A percentile compares a stretch with the other conserved stretches of the same genome.
Evolutionary conservation across 1,140 invertebrate genomes (phyloP).

Genomic region (Coelopa frigida): DNA sequence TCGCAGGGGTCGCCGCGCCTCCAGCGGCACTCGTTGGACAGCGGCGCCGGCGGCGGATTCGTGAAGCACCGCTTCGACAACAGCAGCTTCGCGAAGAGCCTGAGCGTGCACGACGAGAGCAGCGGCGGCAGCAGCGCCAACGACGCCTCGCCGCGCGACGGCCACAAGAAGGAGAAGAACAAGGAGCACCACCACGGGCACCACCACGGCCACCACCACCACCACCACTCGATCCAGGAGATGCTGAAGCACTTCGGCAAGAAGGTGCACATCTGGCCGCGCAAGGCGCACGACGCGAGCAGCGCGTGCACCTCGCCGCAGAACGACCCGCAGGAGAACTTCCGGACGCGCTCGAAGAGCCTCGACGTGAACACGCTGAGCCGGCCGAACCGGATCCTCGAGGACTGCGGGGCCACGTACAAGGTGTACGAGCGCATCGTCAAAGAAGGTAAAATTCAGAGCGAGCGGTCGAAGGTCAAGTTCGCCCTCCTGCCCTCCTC

Average conservation of each 20-base stretch:
- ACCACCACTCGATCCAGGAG: conserved; percentile 63
- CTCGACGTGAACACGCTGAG: conserved; percentile 58
- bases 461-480: not conserved
- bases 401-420: conserved; percentile 72
- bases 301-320: conserved; percentile 44
- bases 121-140: conserved; percentile 32
- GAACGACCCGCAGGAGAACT: conserved; percentile 53
- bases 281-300: conserved; percentile 48
- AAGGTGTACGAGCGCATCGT: conserved; percentile 73
- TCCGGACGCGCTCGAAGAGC: conserved; percentile 67
- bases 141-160: conserved; percentile 31
- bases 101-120: conserved; percentile 40
- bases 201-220: conserved; percentile 38
- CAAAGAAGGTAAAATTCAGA: conserved; percentile 59
- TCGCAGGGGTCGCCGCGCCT: not conserved
- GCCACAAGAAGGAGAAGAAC: conserved; percentile 21
- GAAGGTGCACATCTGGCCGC: conserved; percentile 56
- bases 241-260: conserved; percentile 64
- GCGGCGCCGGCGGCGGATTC: conserved; percentile 13
- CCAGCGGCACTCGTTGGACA: conserved; percentile 21
- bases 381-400: conserved; percentile 44
- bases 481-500: too few species aligned
- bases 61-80: conserved; percentile 48
- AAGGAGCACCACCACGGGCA: conserved; percentile 34
- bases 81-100: conserved; percentile 49